Evolutionary conservation across 1,140 invertebrate genomes (phyloP).

Genomic region (Drosophila dunni): DNA sequence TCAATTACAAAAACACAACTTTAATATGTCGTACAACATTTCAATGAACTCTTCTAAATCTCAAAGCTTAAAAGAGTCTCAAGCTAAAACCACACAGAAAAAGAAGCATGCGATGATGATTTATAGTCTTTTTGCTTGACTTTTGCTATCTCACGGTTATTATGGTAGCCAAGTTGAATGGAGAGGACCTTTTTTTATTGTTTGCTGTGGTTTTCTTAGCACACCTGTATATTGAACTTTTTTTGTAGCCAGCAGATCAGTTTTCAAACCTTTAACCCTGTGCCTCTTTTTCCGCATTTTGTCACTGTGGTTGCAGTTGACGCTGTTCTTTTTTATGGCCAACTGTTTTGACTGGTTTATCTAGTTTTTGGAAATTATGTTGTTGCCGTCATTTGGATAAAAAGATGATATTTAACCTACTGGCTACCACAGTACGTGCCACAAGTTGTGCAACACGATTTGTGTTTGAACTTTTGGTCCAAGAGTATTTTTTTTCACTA

Average conservation of each 20-base stretch:
- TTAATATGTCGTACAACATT: not conserved
- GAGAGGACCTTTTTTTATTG: constrained; percentile 16
- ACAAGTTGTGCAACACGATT: constrained; percentile 58
- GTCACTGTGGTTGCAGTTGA: not conserved
- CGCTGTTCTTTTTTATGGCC: constrained; percentile 16
- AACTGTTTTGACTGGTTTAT: constrained; percentile 43
- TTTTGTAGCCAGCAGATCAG: constrained; percentile 29
- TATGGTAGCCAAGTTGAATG: constrained; percentile 9
- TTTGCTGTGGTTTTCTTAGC: constrained; percentile 38
- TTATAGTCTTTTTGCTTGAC: constrained; percentile 28
- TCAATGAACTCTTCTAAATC: not conserved
- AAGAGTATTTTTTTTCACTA: too few species aligned
- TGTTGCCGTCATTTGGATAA: constrained; percentile 33
- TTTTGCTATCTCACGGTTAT: constrained; percentile 48
- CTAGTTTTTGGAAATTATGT: constrained; percentile 69
- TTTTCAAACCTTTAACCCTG: constrained; percentile 28
- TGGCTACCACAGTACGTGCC: constrained; percentile 46
- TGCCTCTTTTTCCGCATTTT: not conserved
- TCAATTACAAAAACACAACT: not conserved
- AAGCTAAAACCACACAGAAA: not conserved
- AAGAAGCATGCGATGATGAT: constrained; percentile 23
- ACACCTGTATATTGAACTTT: constrained; percentile 36
- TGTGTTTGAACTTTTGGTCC: not conserved
- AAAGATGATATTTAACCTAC: constrained; percentile 23
- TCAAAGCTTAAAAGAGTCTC: not conserved